phyloP scores from a whole-genome alignment of 2,888 invertebrate species.

The Fabriciana adippe region DNA sequence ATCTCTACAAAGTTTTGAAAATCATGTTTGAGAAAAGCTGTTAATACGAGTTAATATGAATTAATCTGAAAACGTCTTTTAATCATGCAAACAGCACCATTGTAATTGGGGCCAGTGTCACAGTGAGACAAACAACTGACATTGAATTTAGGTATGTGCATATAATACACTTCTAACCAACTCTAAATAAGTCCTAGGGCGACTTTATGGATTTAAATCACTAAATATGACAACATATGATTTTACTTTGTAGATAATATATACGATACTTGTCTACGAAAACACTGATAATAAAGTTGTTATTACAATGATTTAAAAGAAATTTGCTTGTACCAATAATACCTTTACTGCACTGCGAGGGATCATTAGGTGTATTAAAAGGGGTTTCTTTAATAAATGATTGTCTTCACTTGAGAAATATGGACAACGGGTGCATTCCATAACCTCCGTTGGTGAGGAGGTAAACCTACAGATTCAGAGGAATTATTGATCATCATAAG shows the following conservation, averaged over 20 bases:
- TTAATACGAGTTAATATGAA: neutral
- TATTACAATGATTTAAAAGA: slow-evolving; percentile 54
- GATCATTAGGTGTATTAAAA: slow-evolving; percentile 75
- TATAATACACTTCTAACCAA: slow-evolving; percentile 37
- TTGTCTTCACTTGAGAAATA: slow-evolving; percentile 71
- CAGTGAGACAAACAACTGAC: slow-evolving; percentile 43
- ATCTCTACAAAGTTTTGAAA: neutral
- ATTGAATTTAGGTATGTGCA: slow-evolving; percentile 44
- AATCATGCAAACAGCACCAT: slow-evolving; percentile 26
- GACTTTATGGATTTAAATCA: slow-evolving; percentile 40
- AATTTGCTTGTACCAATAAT: slow-evolving; percentile 50
- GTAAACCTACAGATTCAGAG: slow-evolving; percentile 69
- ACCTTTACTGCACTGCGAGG: slow-evolving; percentile 70
- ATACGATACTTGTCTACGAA: slow-evolving; percentile 58
- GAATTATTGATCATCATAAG: slow-evolving; percentile 51
- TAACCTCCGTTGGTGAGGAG: slow-evolving; percentile 74
- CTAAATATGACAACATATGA: slow-evolving; percentile 44
- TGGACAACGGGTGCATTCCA: slow-evolving; percentile 70
- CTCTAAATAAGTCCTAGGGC: slow-evolving; percentile 36
- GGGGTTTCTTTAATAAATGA: slow-evolving; percentile 61
- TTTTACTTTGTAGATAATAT: slow-evolving; percentile 49
- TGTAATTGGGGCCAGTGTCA: slow-evolving; percentile 46
- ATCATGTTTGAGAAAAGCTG: neutral
- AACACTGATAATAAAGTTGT: slow-evolving; percentile 67
- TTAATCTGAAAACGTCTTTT: slow-evolving; percentile 15